These are phyloP conservation scores for Spisula solida DNA, from an alignment of 2,888 invertebrate species.

Conservation along the genomic window DNA sequence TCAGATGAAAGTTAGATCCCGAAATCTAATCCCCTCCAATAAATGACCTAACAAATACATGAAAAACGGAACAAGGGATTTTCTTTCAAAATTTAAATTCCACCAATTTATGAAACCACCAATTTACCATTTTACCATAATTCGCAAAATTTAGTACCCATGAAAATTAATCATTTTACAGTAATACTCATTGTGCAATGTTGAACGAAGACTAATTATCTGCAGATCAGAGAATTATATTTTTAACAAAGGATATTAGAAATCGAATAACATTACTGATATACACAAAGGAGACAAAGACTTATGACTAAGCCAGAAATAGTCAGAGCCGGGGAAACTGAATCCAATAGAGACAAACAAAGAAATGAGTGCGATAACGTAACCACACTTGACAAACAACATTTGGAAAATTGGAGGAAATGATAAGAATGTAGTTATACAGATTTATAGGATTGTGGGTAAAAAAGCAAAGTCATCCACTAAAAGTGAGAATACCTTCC, in stretches of 20 bases:
- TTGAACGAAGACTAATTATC: not conserved
- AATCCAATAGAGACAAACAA: not conserved
- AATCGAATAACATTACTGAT: not conserved
- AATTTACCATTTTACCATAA: no score
- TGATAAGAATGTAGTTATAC: not conserved
- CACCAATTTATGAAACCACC: no score
- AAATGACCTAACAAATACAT: no score
- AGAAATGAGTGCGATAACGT: not conserved
- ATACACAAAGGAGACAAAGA: conserved; percentile 4
- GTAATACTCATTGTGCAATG: not conserved
- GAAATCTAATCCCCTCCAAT: no score
- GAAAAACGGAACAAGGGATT: no score
- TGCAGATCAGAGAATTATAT: not conserved
- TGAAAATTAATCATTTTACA: no score
- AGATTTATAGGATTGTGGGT: not conserved
- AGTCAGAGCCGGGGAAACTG: not conserved
- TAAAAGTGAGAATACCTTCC: not conserved
- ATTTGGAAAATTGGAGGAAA: not conserved
- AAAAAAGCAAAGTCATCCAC: not conserved
- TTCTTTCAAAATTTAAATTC: no score
- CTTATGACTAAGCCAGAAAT: not conserved
- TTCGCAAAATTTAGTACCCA: no score
- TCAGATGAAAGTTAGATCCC: no score
- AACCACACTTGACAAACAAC: not conserved
- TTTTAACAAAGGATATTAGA: not conserved